phyloP scores from a whole-genome alignment of 2,888 invertebrate species.

The Ceriagrion tenellum region DNA sequence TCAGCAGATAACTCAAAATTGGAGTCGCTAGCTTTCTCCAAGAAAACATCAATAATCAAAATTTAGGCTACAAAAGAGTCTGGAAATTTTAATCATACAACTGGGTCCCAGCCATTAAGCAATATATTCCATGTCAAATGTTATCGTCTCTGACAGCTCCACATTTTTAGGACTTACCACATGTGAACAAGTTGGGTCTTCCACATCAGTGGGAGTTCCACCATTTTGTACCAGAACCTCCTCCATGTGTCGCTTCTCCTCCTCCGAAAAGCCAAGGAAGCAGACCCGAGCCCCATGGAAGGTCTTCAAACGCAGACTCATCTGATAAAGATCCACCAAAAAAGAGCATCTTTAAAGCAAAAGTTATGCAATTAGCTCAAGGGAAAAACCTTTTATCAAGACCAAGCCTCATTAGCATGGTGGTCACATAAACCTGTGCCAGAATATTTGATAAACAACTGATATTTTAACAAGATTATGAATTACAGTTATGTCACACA shows the following conservation, averaged over 20 bases:
- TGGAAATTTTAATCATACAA: too few relatives aligned
- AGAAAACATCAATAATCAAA: too few relatives aligned
- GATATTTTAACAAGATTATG: too few relatives aligned
- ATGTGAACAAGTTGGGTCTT: constrained; percentile 93
- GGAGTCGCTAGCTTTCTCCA: too few relatives aligned
- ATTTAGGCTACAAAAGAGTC: too few relatives aligned
- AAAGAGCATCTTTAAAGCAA: too few relatives aligned
- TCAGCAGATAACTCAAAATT: too few relatives aligned
- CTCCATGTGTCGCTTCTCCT: constrained; percentile 95
- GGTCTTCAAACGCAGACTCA: constrained; percentile 82
- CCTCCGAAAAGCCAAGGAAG: constrained; percentile 93
- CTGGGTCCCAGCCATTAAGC: too few relatives aligned
- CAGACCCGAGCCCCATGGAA: constrained; percentile 93
- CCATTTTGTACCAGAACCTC: constrained; percentile 93
- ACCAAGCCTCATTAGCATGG: background rate
- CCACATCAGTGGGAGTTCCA: constrained; percentile 87
- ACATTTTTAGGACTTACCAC: constrained; percentile 85
- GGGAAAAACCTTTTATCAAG: background rate
- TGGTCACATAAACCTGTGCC: too few relatives aligned
- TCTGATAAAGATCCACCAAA: background rate
- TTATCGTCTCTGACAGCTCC: background rate
- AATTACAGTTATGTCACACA: too few relatives aligned
- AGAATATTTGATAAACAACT: too few relatives aligned
- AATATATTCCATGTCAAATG: too few relatives aligned
- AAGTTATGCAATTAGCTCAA: background rate